Conservation (phyloP, 2,888 invertebrate genomes). For the Microplitis deprimator region DNA sequence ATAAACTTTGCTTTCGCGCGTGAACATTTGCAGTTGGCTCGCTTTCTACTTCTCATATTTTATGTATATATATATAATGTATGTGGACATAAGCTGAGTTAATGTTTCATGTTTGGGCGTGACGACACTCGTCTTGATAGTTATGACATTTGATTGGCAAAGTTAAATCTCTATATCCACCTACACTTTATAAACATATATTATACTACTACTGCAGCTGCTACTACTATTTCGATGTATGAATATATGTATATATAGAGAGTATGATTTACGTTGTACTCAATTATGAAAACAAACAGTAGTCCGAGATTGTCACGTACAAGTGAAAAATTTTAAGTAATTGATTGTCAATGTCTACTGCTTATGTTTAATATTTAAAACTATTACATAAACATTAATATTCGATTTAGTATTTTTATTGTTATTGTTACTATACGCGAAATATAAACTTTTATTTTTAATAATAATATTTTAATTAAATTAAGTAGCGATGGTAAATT, state of each 20-base stretch:
- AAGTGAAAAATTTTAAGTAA: no score
- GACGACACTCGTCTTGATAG: conserved; percentile 1
- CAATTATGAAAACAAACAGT: neutral
- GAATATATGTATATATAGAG: neutral
- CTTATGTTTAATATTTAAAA: no score
- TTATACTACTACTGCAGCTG: neutral
- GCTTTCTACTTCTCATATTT: neutral
- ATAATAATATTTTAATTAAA: neutral
- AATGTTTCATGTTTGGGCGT: conserved; percentile 4
- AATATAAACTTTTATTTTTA: neutral
- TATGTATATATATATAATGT: neutral
- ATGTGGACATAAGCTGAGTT: neutral
- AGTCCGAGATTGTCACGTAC: neutral
- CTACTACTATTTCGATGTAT: neutral
- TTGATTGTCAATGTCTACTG: no score
- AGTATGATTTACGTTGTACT: neutral
- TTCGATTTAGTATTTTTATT: neutral
- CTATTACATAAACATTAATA: no score
- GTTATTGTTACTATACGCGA: neutral
- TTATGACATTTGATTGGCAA: neutral
- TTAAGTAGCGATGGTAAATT: neutral
- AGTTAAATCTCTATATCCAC: conserved; percentile 11
- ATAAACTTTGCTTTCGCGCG: neutral
- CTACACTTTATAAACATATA: neutral
- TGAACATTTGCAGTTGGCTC: neutral